Evolutionary conservation across 2,797 vertebrate species (phyloP), one percentile per base, ranked within the genome.

Genomic region (Rachycentron canadum): DNA sequence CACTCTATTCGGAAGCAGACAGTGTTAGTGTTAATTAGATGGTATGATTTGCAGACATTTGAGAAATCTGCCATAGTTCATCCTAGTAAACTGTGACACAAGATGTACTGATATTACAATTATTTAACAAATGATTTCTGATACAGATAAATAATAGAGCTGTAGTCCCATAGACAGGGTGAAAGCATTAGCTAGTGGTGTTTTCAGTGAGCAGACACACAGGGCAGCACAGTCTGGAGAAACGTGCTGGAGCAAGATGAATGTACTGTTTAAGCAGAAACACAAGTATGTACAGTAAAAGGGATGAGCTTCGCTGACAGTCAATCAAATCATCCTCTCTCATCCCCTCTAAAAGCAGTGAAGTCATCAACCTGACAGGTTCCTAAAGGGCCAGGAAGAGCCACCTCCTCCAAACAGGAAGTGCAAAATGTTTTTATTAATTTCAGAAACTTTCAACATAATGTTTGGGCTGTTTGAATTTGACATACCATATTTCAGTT

Each of bases 281-380:
- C 16, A 9, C 5, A 60, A 28, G 45, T 19, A 26, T 4, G 43
- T 50, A 11, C 26, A 40, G 43, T 28, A 12, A 32, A 57, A 19
- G 16, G 49, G 28, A 2, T 23, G 16, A 19, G 52, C 45, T 36
- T 36, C 43, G 19, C 16, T 40, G 13, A 62, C 26, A 23, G 34
- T 71, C 25, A 28, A 40, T 60, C 19, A 41, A 53, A 17, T 41
- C 34, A 50, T 17, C 60, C 45, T 26, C 55, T 59, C 12, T 69
- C 30, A 59, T 36, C 30, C 14, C 5, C 6, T 19, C 4, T 55
- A n/a, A 45, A 69, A 68, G 16, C 34, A 50, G 30, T 32, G 12
- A 32, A 1, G 17, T 50, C 23, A 49, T 13, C 26, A 57, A 2
- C 10, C 45, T 28, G 26, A 52, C 66, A 45, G 49, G 26, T 69